Evolutionary conservation across 2,113 vertebrate genomes (phyloP), one percentile per base, ranked within the genome.

Genomic region (Nothocercus julius): DNA sequence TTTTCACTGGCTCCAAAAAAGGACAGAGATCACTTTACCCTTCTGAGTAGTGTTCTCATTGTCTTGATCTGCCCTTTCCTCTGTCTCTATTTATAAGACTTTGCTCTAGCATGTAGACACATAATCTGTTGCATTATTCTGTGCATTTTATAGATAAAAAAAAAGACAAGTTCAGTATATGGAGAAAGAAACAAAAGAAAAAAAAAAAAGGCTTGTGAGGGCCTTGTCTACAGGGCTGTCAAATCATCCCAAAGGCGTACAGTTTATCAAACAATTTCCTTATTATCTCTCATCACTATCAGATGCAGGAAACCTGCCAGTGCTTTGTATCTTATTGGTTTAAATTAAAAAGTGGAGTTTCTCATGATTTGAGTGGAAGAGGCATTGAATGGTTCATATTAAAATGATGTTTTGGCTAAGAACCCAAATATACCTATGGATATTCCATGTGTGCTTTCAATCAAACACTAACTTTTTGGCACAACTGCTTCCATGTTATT

Each of bases 291-390:
- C 63, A 78, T 30, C 32, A 72, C 18, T 86, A 87, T 93, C 82
- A 95, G 90, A 96, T 92, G 77, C 59, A 85, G 87, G 56, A 96
- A 96, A 89, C 18, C 15, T 86, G 73, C 45, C 91, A 84, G 32
- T 49, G 44, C 24, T 78, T 72, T 93, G 88, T 68, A 62, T 70
- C 49, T 82, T 78, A n/a, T 77, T 91, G 36, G 56, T 82, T 88
- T 94, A 91, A 89, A 90, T 93, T 92, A 72, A 93, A 96, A 95
- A 80, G 34, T 59, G 72, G 21, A 85, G 38, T 91, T 95, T 95
- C 56, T 82, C 47, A 40, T 62, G 59, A 90, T 3, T 15, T 15
- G 18, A 91, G 64, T 92, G 62, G 85, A 92, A 92, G 44, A 87
- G 85, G 24, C 74, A 92, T 77, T 63, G 64, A 89, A 82, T 88